Evolutionary conservation across 2,797 vertebrate species (phyloP), one percentile per base, ranked within the genome.

Genomic region (Crenichthys baileyi): DNA sequence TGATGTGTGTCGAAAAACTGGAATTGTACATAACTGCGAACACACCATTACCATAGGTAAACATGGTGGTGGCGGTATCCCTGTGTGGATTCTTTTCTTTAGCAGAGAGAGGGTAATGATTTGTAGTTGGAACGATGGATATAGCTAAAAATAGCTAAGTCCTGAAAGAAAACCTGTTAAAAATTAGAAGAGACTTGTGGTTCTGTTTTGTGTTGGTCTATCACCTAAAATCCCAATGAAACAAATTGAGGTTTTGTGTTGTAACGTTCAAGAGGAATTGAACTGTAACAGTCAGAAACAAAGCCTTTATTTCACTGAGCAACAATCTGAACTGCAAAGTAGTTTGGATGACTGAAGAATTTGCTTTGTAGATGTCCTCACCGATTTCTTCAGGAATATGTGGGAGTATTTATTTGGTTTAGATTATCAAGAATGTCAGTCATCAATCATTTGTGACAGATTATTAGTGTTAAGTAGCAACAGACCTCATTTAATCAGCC

Each of bases 241-340:
- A 46, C 7, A 46, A 46, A 46, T 46, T 46, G 44, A 46, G 11
- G 44, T 46, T 46, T 46, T 7, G 7, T 7, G 5, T 46, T 4
- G 44, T 46, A 46, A 46, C 44, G 44, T 46, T 46, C 44, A 46
- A 11, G 44, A 46, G 44, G 44, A 7, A 46, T 46, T 46, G 44
- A 46, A 46, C 44, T 76, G 22, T 71, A 82, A 82, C 12, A 63
- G 26, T 78, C 61, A 44, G 41, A 82, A 82, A 84, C 72, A 46
- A 82, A 72, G 81, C 61, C 75, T 0, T 18, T 68, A 72, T 83
- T 79, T 79, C 72, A 79, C 36, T 26, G 60, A 83, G 79, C 81
- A 77, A 79, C 44, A 70, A 77, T 85, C 78, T 68, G 46, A 41
- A 90, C 90, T 92, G 87, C 26, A 20, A 60, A 77, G 56, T 31